Evolutionary conservation across 2,797 vertebrate species (phyloP).

Genomic region (Rhinoraja longicauda): DNA sequence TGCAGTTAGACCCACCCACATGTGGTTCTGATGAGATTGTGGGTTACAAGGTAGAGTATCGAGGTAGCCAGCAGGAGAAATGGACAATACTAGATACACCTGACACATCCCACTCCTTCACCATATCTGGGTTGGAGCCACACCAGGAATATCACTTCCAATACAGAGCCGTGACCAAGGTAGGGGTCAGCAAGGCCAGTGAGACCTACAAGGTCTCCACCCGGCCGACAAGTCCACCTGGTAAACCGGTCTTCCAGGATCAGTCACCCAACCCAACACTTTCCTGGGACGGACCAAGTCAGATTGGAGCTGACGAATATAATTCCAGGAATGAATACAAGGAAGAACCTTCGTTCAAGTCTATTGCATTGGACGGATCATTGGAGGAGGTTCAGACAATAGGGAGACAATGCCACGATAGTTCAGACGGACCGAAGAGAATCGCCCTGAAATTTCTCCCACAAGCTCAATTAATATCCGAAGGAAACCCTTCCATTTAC

Average conservation of each 20-base stretch:
- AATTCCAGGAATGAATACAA: conserved; percentile 37
- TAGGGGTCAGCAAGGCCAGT: conserved; percentile 42
- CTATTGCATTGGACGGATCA: too few relatives aligned
- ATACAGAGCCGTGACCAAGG: conserved; percentile 34
- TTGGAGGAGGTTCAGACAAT: conserved; percentile 35
- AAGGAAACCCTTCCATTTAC: background rate
- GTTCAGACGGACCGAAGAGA: background rate
- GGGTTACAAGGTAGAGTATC: too few relatives aligned
- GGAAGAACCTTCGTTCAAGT: background rate
- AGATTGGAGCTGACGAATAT: conserved; percentile 40
- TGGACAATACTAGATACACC: too few relatives aligned
- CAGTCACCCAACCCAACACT: conserved; percentile 27
- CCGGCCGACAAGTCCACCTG: conserved; percentile 44
- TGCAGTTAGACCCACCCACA: too few relatives aligned
- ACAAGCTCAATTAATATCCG: too few relatives aligned
- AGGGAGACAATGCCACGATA: background rate
- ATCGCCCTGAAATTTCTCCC: background rate
- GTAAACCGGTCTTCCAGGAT: conserved; percentile 36
- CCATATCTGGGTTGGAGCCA: too few relatives aligned
- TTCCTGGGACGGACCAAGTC: conserved; percentile 42
- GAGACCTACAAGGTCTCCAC: conserved; percentile 40
- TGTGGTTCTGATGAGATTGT: too few relatives aligned
- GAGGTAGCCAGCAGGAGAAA: too few relatives aligned
- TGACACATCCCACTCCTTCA: too few relatives aligned
- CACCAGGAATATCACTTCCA: too few relatives aligned